Conservation (phyloP, 1,140 invertebrate genomes). For the Cydia pomonella region DNA sequence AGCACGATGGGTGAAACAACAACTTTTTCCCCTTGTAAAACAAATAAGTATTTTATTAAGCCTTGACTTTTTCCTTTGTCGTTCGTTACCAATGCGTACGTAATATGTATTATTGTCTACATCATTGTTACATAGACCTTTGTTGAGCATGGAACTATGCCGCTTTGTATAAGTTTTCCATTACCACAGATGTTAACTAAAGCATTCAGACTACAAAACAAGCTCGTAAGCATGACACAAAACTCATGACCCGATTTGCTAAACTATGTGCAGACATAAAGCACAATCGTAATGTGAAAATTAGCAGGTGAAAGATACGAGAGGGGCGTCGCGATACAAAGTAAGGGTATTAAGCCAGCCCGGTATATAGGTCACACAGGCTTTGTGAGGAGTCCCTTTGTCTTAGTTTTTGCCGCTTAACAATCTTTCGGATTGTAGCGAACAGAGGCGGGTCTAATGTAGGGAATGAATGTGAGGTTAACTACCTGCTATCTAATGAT, state of each 20-base stretch:
- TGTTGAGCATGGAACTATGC: too few species aligned
- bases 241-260: slow-evolving; percentile 21
- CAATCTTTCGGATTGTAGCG: slow-evolving; percentile 40
- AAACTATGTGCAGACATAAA: slow-evolving; percentile 15
- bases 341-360: slow-evolving; percentile 63
- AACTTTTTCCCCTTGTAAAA: too few species aligned
- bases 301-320: slow-evolving; percentile 32
- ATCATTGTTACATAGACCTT: too few species aligned
- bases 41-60: too few species aligned
- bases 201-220: not conserved
- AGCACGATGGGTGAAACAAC: too few species aligned
- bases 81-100: too few species aligned
- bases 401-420: slow-evolving; percentile 62
- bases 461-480: slow-evolving; percentile 7
- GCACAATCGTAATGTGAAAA: slow-evolving; percentile 20
- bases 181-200: too few species aligned
- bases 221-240: not conserved
- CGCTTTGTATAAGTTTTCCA: too few species aligned
- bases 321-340: slow-evolving; percentile 46
- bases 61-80: too few species aligned
- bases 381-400: slow-evolving; percentile 61
- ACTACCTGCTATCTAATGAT: not conserved
- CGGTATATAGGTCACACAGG: slow-evolving; percentile 59
- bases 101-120: too few species aligned
- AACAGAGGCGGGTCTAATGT: not conserved